Conservation (phyloP, 1,140 invertebrate species). For the Diorhabda carinulata region DNA sequence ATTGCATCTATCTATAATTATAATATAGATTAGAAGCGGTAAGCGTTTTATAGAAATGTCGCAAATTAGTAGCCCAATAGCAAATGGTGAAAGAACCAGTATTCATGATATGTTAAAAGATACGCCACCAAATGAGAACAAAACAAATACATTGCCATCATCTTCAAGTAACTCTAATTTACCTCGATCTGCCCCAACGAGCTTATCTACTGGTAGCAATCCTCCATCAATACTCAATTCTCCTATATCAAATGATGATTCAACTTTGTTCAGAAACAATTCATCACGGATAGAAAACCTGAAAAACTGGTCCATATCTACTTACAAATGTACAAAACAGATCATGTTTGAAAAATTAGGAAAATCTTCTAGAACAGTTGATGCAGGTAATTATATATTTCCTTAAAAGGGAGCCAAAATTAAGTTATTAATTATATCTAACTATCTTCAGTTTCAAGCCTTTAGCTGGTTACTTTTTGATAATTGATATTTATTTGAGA, state of each 20-base stretch:
- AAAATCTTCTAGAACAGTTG: constrained; percentile 86
- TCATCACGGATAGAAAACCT: constrained; percentile 82
- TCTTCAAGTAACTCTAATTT: constrained; percentile 36
- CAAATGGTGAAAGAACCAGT: constrained; percentile 52
- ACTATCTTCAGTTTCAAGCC: no score
- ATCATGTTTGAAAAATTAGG: constrained; percentile 92
- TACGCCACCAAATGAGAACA: constrained; percentile 73
- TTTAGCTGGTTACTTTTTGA: no score
- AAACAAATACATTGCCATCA: constrained; percentile 67
- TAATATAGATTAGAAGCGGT: no score
- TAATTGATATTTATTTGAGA: no score
- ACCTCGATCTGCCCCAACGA: constrained; percentile 35
- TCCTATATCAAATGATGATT: constrained; percentile 59
- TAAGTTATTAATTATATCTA: no score
- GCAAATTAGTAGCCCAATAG: constrained; percentile 31
- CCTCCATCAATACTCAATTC: constrained; percentile 44
- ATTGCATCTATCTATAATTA: no score
- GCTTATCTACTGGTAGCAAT: constrained; percentile 40
- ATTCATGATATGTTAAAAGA: constrained; percentile 87
- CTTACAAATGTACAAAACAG: constrained; percentile 95
- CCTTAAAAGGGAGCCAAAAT: no score
- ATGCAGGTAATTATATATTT: constrained; percentile 61
- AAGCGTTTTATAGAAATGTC: constrained; percentile 32
- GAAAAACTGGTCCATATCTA: constrained; percentile 94
- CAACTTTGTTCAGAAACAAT: constrained; percentile 55